Evolutionary conservation across 2,113 vertebrate species (phyloP).

Genomic region (Lasiurus borealis): DNA sequence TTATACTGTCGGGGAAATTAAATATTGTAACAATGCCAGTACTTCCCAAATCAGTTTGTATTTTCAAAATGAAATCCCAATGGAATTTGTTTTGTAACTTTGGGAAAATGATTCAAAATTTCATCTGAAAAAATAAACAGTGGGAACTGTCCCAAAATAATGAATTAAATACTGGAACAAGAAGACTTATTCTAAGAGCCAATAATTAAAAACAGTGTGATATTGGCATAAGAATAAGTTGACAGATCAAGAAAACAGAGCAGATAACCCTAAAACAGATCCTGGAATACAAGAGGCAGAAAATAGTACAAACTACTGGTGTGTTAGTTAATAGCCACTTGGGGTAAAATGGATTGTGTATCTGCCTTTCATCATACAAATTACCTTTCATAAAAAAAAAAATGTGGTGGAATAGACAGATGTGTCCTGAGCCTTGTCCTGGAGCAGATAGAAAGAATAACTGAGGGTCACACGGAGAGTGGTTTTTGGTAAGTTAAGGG

Average conservation of each 20-base stretch:
- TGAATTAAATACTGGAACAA: constrained; percentile 74
- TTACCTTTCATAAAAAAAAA: neutral
- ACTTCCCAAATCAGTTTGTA: constrained; percentile 51
- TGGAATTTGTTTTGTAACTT: constrained; percentile 63
- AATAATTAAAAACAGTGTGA: constrained; percentile 75
- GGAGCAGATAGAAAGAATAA: no score
- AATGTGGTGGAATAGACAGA: no score
- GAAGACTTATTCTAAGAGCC: constrained; percentile 66
- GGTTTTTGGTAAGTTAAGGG: no score
- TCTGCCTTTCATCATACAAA: neutral
- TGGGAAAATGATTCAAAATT: constrained; percentile 55
- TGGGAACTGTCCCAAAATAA: constrained; percentile 66
- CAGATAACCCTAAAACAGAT: constrained; percentile 73
- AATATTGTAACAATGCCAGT: neutral
- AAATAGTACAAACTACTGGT: constrained; percentile 40
- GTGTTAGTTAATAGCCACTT: neutral
- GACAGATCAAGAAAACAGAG: constrained; percentile 75
- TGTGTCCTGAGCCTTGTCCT: no score
- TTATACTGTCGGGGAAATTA: constrained; percentile 31
- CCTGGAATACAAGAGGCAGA: constrained; percentile 52
- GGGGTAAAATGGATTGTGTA: neutral
- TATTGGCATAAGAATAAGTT: constrained; percentile 71
- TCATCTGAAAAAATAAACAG: constrained; percentile 56
- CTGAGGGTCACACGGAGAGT: no score
- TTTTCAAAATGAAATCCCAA: constrained; percentile 60